Base-by-base conservation (phyloP, 2,888 invertebrate species). In the Athrips mouffetella region DNA sequence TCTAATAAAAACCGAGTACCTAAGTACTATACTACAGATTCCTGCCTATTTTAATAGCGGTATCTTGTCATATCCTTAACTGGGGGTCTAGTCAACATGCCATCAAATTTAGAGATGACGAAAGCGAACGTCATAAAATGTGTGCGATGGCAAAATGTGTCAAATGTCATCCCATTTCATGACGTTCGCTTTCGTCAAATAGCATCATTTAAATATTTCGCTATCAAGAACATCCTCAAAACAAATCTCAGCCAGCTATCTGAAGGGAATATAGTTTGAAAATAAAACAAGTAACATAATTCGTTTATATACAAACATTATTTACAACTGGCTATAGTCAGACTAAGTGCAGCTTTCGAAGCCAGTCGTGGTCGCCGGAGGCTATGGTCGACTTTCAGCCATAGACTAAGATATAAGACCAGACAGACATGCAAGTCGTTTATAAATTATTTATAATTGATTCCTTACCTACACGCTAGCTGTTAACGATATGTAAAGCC, bases 301-400 rank as follows among this genome's bases (percentile, higher is more conserved):
- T 39, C 41, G 29, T 35, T 47, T 50, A 50, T 30, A 42, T 47
- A 50, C 42, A 29, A 29, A 42, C 18, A 29, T 42, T 50, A 54
- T 57, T 56, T 56, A 56, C 53, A 57, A 50, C 58, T 56, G 58
- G 50, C 59, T 53, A 59, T 63, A 62, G 70, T 66, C 67, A 60
- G 53, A 51, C 54, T 63, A 57, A 60, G 59, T 63, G 65, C 58
- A 61, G 68, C 70, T 73, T 72, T 70, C 70, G 58, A 67, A 64
- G 63, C 63, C 53, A 65, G 72, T 80, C 80, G 81, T 82, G 81
- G 70, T 66, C 65, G 80, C 81, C 80, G 41, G 62, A 50, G 74
- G 81, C 64, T 59, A 60, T 60, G 62, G 65, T 63, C 76, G 72
- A 70, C 73, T 73, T 75, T 73, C 70, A 67, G 70, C 58, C 65